Evolutionary conservation across 2,113 vertebrate species (phyloP).

Genomic region (Noctilio leporinus): DNA sequence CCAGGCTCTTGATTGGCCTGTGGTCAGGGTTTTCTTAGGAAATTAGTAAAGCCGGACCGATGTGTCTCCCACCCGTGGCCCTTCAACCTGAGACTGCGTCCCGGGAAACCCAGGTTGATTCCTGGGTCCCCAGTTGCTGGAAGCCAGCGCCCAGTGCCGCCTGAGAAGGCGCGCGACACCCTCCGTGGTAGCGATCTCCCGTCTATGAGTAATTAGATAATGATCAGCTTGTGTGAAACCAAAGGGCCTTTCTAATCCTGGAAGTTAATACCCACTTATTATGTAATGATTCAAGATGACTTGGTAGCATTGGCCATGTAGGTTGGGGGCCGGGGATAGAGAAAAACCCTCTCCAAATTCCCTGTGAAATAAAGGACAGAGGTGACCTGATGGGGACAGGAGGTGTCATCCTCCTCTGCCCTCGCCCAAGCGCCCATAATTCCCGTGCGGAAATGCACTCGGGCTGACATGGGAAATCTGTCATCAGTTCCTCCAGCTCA

Average conservation of each 20-base stretch:
- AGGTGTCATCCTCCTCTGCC: neutral
- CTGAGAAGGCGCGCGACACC: neutral
- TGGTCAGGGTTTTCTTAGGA: neutral
- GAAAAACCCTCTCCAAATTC: neutral
- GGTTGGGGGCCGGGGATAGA: neutral
- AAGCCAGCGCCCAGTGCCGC: neutral
- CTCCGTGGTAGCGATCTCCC: neutral
- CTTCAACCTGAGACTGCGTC: neutral
- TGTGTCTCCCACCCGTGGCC: neutral
- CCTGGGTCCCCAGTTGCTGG: too few species aligned
- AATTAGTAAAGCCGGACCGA: neutral
- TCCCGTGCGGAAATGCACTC: neutral
- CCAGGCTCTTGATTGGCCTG: rapidly evolving
- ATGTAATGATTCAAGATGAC: neutral
- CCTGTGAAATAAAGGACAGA: neutral
- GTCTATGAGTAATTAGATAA: neutral
- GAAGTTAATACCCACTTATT: neutral
- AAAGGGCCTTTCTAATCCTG: constrained; percentile 36
- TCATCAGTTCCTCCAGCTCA: neutral
- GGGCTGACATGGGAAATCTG: neutral
- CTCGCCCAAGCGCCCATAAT: neutral
- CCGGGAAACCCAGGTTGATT: neutral
- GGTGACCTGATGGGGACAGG: neutral
- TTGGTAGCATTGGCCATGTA: neutral
- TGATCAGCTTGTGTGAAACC: neutral